A percentile compares a stretch with the other conserved stretches of the same genome.
Evolutionary conservation across 2,888 invertebrate genomes (phyloP).

Genomic region (Torymus texanus): DNA sequence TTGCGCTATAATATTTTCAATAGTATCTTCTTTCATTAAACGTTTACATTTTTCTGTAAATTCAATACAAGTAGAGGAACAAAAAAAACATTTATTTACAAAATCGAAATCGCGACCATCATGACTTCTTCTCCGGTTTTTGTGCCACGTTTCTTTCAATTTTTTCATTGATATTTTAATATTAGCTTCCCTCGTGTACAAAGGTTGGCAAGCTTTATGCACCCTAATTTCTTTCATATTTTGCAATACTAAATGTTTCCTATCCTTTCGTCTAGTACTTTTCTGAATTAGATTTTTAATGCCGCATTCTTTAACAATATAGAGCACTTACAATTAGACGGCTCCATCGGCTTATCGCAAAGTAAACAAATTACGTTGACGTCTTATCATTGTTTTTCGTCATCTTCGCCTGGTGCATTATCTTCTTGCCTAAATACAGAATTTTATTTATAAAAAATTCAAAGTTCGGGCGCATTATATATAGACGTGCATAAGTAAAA

Average conservation of each 20-base stretch:
- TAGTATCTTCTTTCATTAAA: conserved; percentile 15
- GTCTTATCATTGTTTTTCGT: neutral
- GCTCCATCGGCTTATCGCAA: neutral
- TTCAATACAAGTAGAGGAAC: neutral
- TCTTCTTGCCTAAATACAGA: neutral
- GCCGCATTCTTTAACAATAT: neutral
- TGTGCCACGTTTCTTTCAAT: neutral
- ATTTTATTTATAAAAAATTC: neutral
- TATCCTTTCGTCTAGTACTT: conserved; percentile 19
- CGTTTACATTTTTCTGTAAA: conserved; percentile 1
- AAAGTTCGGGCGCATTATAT: neutral
- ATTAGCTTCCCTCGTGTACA: conserved; percentile 36
- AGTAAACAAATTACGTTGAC: neutral
- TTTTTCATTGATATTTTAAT: conserved; percentile 34
- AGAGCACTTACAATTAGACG: neutral
- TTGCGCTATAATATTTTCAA: conserved; percentile 41
- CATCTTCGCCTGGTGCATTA: neutral
- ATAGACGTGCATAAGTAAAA: too few relatives aligned
- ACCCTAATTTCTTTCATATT: conserved; percentile 20
- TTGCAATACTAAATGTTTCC: conserved; percentile 29
- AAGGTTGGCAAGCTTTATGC: too few relatives aligned
- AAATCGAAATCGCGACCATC: neutral
- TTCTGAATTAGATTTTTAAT: too few relatives aligned
- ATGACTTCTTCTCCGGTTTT: neutral
- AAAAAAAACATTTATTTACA: neutral